Evolutionary conservation across 2,113 vertebrate species (phyloP).

Genomic region (Percopsis transmontana): DNA sequence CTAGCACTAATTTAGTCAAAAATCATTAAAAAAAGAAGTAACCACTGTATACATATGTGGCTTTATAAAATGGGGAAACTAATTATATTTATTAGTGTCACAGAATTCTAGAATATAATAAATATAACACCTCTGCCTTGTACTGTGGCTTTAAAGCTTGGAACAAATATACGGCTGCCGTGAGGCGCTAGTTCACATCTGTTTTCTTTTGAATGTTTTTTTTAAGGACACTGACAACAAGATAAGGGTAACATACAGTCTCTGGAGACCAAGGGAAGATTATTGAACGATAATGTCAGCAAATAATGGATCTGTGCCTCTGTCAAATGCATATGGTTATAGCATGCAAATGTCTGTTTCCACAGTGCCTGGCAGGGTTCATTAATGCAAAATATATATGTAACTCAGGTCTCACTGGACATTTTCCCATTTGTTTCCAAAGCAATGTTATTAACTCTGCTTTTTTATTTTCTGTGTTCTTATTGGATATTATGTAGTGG

Average conservation of each 20-base stretch:
- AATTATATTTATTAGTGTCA: too few species aligned
- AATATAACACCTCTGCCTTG: too few species aligned
- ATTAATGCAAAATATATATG: background rate
- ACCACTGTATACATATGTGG: too few species aligned
- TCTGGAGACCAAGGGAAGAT: background rate
- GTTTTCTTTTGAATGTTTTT: background rate
- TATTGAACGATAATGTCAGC: background rate
- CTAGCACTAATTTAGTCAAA: background rate
- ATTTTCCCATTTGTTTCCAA: background rate
- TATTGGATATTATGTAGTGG: background rate
- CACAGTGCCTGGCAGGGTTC: background rate
- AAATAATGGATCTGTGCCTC: background rate
- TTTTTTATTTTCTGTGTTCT: background rate
- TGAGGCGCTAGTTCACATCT: background rate
- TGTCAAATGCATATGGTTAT: background rate
- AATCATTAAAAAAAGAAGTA: too few species aligned
- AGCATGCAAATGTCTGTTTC: background rate
- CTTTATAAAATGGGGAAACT: too few species aligned
- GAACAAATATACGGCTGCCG: too few species aligned
- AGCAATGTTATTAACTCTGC: background rate
- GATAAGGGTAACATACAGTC: background rate
- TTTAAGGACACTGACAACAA: background rate
- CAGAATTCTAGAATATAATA: background rate
- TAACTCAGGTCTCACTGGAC: background rate
- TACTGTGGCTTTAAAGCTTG: too few species aligned